Evolutionary conservation across 2,797 vertebrate genomes (phyloP).

Genomic region (Gephyroberyx darwinii): DNA sequence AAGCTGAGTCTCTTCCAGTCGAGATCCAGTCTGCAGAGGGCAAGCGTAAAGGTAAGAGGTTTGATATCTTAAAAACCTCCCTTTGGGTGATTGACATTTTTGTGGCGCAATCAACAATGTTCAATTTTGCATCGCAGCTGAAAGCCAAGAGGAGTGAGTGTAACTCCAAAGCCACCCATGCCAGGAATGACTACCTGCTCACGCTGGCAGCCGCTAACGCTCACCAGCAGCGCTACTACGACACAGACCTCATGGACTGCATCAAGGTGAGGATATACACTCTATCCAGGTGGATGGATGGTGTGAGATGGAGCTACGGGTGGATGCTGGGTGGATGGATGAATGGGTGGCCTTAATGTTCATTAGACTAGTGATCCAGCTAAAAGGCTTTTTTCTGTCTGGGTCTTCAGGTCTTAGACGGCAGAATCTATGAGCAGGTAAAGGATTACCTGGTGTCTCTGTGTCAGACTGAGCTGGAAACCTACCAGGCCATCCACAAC

Average conservation of each 20-base stretch:
- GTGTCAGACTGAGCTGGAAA: constrained; percentile 93
- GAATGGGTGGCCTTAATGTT: background rate
- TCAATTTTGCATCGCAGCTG: constrained; percentile 79
- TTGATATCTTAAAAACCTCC: background rate
- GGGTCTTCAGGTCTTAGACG: constrained; percentile 87
- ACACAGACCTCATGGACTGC: constrained; percentile 91
- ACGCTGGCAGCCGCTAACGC: constrained; percentile 93
- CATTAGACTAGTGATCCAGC: background rate
- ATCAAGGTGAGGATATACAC: constrained; percentile 85
- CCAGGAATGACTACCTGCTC: constrained; percentile 96
- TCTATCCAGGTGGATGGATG: background rate
- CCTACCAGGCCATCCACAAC: constrained; percentile 88
- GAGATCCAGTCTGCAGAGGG: constrained; percentile 97
- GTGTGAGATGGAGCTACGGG: background rate
- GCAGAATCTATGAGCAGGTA: constrained; percentile 90
- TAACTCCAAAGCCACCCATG: constrained; percentile 93
- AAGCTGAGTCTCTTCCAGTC: constrained; percentile 98
- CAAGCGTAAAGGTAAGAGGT: constrained; percentile 91
- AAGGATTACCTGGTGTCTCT: constrained; percentile 95
- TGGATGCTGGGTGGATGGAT: background rate
- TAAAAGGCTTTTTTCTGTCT: background rate
- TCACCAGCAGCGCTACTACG: constrained; percentile 94
- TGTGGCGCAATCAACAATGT: background rate
- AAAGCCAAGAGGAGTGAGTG: constrained; percentile 95
- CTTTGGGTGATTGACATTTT: background rate